phyloP scores from a whole-genome alignment of 1,140 invertebrate genomes.

The Cylas formicarius region DNA sequence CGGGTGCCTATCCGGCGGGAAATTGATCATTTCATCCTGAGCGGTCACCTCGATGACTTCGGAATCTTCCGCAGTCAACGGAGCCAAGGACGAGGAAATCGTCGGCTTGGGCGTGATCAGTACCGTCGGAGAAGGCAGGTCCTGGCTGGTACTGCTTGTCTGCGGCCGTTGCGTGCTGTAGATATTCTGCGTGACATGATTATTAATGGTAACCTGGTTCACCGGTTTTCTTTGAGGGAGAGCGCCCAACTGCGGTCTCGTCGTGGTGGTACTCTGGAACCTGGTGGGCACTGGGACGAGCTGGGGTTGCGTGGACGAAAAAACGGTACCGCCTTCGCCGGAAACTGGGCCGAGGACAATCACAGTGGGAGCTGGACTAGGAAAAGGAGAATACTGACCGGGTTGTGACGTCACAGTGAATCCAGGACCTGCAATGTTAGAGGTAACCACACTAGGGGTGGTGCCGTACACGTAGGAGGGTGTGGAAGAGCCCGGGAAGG shows the following conservation, averaged over 20 bases:
- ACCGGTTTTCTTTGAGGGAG: conserved; percentile 41
- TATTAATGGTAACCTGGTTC: conserved; percentile 49
- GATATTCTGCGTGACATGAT: conserved; percentile 49
- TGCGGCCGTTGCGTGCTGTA: conserved; percentile 31
- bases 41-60: conserved; percentile 37
- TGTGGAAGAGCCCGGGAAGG: conserved; percentile 39
- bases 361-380: conserved; percentile 61
- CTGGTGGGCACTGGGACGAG: conserved; percentile 2
- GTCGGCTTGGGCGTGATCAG: conserved; percentile 56
- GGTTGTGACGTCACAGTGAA: conserved; percentile 28
- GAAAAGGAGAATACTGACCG: conserved; percentile 26
- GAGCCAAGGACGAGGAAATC: conserved; percentile 37
- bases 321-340: conserved; percentile 12
- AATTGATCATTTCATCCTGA: conserved; percentile 65
- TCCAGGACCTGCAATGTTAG: conserved; percentile 24
- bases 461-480: conserved; percentile 53
- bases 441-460: conserved; percentile 23
- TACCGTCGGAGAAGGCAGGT: conserved; percentile 47
- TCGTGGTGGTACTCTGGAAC: conserved; percentile 7
- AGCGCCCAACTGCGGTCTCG: conserved; percentile 21
- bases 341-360: conserved; percentile 57
- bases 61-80: conserved; percentile 17
- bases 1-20: conserved; percentile 76
- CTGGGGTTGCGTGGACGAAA: conserved; percentile 16
- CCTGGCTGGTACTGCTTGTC: conserved; percentile 28